These are phyloP conservation scores for Galerucella calmariensis DNA, from an alignment of 2,888 invertebrate species.

Conservation along the genomic window DNA sequence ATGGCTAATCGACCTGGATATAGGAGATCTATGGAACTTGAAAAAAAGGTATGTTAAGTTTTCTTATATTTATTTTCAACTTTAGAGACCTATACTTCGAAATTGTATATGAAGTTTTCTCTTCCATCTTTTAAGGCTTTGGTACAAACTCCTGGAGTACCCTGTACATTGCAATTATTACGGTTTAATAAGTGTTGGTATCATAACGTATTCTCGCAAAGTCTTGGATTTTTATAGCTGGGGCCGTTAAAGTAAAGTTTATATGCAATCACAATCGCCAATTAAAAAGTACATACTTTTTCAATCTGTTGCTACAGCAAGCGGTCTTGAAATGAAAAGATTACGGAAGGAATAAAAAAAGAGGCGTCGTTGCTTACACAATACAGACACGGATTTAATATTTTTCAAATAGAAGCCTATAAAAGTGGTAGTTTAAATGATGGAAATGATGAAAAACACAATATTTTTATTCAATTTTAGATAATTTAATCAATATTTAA, in stretches of 20 bases:
- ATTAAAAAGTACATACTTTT: slow-evolving; percentile 19
- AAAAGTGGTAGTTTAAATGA: too few species aligned
- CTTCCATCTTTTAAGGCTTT: too few species aligned
- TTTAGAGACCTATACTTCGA: too few species aligned
- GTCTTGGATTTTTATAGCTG: slow-evolving; percentile 3
- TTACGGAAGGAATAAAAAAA: neutral
- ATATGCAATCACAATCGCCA: slow-evolving; percentile 19
- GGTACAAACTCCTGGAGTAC: too few species aligned
- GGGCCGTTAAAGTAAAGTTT: slow-evolving; percentile 8
- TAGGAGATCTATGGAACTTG: slow-evolving; percentile 69
- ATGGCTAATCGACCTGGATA: slow-evolving; percentile 78
- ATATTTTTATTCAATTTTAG: too few species aligned
- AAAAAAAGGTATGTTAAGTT: slow-evolving; percentile 60
- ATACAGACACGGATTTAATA: neutral
- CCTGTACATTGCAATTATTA: too few species aligned
- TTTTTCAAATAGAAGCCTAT: too few species aligned
- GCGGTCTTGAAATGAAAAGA: slow-evolving; percentile 10
- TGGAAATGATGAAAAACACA: too few species aligned
- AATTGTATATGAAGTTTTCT: too few species aligned
- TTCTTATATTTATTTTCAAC: neutral
- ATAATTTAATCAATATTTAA: too few species aligned
- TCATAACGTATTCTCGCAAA: neutral
- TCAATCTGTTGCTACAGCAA: slow-evolving; percentile 12
- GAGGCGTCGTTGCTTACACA: slow-evolving; percentile 1
- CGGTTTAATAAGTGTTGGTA: neutral